Percentiles rank a stretch among this genome's conserved stretches.
Evolutionary conservation across 2,113 vertebrate genomes (phyloP).

Genomic region (Amphilophus citrinellus): DNA sequence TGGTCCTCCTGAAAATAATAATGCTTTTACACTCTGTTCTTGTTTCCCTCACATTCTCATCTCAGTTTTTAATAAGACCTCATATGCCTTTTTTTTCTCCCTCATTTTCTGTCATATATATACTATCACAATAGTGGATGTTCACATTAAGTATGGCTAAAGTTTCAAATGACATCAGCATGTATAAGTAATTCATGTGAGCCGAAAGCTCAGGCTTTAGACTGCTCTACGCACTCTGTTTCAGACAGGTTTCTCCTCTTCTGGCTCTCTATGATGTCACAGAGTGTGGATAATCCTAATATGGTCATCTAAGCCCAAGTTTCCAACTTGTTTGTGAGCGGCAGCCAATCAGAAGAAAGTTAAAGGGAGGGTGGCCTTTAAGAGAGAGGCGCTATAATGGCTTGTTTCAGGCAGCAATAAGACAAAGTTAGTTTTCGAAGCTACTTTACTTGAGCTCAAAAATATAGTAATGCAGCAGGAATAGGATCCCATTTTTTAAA

Average conservation of each 20-base stretch:
- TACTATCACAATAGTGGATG: neutral
- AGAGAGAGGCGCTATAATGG: too few relatives aligned
- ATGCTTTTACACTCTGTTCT: neutral
- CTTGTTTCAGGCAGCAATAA: too few relatives aligned
- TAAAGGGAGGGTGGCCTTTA: neutral
- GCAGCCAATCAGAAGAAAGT: neutral
- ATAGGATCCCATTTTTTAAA: neutral
- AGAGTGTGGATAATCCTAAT: neutral
- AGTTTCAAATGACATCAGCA: neutral
- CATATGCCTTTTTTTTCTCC: neutral
- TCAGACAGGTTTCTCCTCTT: neutral
- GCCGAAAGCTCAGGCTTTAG: neutral
- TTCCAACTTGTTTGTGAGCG: neutral
- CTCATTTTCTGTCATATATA: neutral
- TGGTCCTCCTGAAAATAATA: neutral
- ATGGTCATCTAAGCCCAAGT: neutral
- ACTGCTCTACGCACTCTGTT: neutral
- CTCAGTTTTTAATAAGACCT: neutral
- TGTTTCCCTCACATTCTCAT: neutral
- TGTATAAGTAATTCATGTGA: neutral
- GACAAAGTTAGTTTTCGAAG: too few relatives aligned
- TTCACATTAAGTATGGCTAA: neutral
- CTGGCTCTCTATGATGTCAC: neutral
- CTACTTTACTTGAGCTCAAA: too few relatives aligned
- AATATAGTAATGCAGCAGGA: neutral